Percentiles rank a stretch among this genome's conserved stretches.
These are phyloP conservation scores for Sisor rabdophorus DNA, from an alignment of 2,113 vertebrate species.

Conservation along the genomic window DNA sequence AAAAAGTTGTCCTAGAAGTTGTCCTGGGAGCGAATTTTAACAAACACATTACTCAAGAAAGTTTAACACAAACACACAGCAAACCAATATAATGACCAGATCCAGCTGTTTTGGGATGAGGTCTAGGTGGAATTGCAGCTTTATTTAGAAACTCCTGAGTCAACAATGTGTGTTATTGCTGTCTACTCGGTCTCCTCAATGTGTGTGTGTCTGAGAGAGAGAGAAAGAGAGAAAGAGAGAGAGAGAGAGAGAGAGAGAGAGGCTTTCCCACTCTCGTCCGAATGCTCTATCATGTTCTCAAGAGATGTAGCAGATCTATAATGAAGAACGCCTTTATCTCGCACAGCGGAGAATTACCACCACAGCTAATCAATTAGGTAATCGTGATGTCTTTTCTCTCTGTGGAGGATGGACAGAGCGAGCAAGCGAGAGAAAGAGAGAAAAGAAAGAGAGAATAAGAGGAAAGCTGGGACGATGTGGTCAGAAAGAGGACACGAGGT, in stretches of 20 bases:
- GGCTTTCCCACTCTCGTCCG: neutral
- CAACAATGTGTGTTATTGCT: slow-evolving; percentile 40
- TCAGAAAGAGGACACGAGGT: neutral
- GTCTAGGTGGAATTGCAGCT: slow-evolving; percentile 25
- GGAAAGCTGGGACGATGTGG: neutral
- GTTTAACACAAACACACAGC: slow-evolving; percentile 9
- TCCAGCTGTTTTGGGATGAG: slow-evolving; percentile 34
- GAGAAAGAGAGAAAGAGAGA: neutral
- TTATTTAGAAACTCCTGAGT: slow-evolving; percentile 47
- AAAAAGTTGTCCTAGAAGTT: neutral
- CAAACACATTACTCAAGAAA: slow-evolving; percentile 1
- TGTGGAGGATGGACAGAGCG: slow-evolving; percentile 8
- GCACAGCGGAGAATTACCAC: slow-evolving; percentile 44
- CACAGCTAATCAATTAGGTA: slow-evolving; percentile 41
- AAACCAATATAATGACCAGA: neutral
- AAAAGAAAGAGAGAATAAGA: neutral
- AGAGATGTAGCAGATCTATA: slow-evolving; percentile 45
- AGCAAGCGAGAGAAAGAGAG: neutral
- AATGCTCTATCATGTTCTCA: neutral
- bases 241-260: neutral
- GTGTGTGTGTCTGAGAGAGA: neutral
- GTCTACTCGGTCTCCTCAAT: slow-evolving; percentile 13
- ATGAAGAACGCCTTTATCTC: slow-evolving; percentile 34
- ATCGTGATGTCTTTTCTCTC: slow-evolving; percentile 30
- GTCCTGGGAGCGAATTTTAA: slow-evolving; percentile 14